A percentile compares a stretch with the other conserved stretches of the same genome.
phyloP scores from a whole-genome alignment of 2,797 vertebrate species.

The Chrosomus eos region DNA sequence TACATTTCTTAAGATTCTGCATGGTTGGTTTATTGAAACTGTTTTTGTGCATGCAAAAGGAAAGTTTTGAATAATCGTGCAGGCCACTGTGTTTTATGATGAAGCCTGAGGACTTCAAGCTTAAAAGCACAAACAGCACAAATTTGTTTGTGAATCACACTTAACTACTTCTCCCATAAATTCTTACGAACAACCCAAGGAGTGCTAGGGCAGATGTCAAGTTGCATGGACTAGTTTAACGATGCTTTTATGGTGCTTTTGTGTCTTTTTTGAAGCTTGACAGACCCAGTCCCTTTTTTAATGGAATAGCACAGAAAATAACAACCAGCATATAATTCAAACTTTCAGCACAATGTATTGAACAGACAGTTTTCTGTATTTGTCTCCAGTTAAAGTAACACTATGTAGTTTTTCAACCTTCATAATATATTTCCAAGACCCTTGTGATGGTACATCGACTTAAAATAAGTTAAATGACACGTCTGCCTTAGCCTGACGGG shows the following conservation, averaged over 20 bases:
- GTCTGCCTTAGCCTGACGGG: too few species aligned
- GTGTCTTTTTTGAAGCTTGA: neutral
- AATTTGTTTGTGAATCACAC: neutral
- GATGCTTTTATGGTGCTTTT: constrained; percentile 4
- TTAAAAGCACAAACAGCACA: neutral
- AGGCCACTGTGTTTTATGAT: neutral
- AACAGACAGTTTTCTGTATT: neutral
- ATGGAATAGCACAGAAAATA: neutral
- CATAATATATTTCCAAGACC: too few species aligned
- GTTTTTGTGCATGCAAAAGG: neutral
- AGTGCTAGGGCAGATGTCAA: neutral
- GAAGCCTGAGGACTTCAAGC: neutral
- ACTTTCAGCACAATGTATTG: neutral
- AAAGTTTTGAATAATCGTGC: neutral
- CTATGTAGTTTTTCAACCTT: too few species aligned
- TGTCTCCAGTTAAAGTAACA: neutral
- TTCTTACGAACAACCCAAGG: neutral
- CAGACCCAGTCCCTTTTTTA: neutral
- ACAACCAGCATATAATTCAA: neutral
- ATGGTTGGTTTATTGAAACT: constrained; percentile 49
- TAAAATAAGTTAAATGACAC: too few species aligned
- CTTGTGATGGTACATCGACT: too few species aligned
- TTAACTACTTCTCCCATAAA: neutral
- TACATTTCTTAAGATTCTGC: constrained; percentile 29
- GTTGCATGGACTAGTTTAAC: neutral